Evolutionary conservation across 1,140 invertebrate genomes (phyloP), one percentile per base, ranked within the genome.

Genomic region (Drosophila nigrodunni): DNA sequence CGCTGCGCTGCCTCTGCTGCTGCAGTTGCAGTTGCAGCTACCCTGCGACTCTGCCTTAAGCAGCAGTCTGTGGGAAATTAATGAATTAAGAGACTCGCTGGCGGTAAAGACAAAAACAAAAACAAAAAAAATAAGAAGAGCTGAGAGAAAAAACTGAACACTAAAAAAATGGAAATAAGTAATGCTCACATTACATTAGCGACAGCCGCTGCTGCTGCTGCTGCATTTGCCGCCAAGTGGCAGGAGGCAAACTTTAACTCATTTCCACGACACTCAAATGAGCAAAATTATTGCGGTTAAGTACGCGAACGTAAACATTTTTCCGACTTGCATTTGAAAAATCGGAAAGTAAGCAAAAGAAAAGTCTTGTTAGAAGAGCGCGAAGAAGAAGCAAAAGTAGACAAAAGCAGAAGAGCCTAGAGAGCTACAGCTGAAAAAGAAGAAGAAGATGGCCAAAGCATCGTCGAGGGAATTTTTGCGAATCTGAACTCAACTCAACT

Each of bases 231-330:
- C 49, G 71, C 82, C 78, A 86, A 82, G 74, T 85, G 82, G 78
- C 82, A 77, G 65, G 58, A 55, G 50, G 61, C 65, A 52, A 64
- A 78, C 79, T 77, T 85, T 89, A 89, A 89, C 85, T 89, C 85
- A 89, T 89, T 89, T 89, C 85, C 85, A 89, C 85, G 85, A 89
- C 85, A 89, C 85, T 89, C 85, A 89, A 89, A 89, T 89, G 85
- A 89, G 83, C 80, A 88, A 89, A 89, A 89, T 89, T 89, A 89
- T 89, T 89, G 85, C 85, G 85, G 85, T 89, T 89, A 89, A 89
- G 85, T 89, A 89, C 85, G 82, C 82, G 74, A 86, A 57, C 76
- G 85, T 67, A 81, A 77, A 88, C 78, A 82, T 81, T 86, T 68
- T 82, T 81, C 70, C 82, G 68, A 44, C 68, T 65, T 30, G 47